These are phyloP conservation scores for Puffinus mauretanicus DNA, from an alignment of 2,113 vertebrate genomes.

Conservation along the genomic window DNA sequence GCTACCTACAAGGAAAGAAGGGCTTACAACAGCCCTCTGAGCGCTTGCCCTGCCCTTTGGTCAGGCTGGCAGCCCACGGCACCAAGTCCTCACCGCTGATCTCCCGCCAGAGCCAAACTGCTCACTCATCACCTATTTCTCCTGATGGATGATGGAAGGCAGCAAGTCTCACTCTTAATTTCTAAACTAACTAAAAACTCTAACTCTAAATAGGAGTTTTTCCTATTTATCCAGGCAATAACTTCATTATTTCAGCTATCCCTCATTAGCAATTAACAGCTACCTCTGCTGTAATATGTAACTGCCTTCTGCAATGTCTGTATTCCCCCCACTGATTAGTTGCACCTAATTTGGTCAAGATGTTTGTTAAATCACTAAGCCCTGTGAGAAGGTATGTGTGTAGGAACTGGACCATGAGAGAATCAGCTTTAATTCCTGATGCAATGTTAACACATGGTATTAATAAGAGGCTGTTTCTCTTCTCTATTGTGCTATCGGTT, in stretches of 20 bases:
- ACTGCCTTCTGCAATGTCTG: not conserved
- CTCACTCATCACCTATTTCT: not conserved
- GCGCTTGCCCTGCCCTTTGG: fast-evolving
- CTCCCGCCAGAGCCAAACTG: not conserved
- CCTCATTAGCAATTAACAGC: not conserved
- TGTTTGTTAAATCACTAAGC: not conserved
- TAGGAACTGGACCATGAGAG: not conserved
- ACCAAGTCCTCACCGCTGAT: not conserved
- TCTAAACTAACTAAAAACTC: too few relatives aligned
- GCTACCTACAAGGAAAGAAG: too few relatives aligned
- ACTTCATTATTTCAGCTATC: not conserved
- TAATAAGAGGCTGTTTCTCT: not conserved
- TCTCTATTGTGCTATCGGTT: not conserved
- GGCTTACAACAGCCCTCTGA: not conserved
- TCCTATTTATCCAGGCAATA: not conserved
- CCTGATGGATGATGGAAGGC: not conserved
- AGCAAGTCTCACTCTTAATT: not conserved
- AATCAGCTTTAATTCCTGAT: not conserved
- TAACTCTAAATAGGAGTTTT: too few relatives aligned
- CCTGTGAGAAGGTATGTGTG: not conserved
- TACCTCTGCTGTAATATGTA: not conserved
- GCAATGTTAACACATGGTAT: not conserved
- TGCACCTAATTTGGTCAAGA: not conserved
- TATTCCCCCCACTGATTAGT: not conserved
- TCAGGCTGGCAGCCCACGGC: not conserved